Conservation (phyloP, 2,888 invertebrate species). For the Acanthosepion lycidas region DNA sequence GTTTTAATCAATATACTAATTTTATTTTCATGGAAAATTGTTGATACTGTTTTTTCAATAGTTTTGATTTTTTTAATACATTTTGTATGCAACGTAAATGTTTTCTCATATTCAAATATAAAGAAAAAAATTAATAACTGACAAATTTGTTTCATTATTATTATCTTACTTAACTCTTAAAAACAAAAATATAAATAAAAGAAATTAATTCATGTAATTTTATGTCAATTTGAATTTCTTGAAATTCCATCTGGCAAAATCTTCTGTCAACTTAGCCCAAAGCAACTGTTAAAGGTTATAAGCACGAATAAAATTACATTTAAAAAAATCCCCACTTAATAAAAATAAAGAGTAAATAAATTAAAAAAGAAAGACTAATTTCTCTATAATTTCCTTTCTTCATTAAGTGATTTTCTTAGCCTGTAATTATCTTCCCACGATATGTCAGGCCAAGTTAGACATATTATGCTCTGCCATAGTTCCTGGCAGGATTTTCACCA, state of each 20-base stretch:
- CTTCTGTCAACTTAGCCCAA: neutral
- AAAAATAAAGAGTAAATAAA: neutral
- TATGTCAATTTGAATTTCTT: neutral
- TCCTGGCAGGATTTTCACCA: conserved; percentile 13
- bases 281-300: conserved; percentile 6
- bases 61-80: too few relatives aligned
- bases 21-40: too few relatives aligned
- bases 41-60: too few relatives aligned
- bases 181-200: conserved; percentile 3
- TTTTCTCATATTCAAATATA: too few relatives aligned
- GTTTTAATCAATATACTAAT: too few relatives aligned
- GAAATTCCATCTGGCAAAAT: neutral
- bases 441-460: neutral
- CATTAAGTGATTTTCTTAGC: conserved; percentile 11
- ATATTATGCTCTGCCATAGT: neutral
- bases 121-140: neutral
- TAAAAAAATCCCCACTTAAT: neutral
- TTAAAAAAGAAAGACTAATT: neutral
- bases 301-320: neutral
- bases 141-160: neutral
- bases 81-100: too few relatives aligned
- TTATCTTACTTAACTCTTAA: neutral
- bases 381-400: conserved; percentile 33
- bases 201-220: neutral
- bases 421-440: neutral